Conservation (phyloP, 2,113 vertebrate species). For the Saimiri boliviensis region DNA sequence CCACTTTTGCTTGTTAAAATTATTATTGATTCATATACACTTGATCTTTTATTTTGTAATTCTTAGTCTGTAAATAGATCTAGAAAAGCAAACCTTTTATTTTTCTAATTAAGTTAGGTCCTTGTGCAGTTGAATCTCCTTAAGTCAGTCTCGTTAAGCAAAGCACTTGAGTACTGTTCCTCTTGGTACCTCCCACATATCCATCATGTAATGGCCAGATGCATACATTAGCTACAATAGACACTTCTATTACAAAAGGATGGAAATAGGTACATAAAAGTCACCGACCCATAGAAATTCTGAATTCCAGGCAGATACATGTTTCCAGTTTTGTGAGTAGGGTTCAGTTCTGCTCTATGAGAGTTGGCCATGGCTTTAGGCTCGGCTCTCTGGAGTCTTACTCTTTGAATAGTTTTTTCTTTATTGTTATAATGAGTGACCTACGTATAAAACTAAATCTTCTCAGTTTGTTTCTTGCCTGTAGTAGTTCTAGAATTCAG, state of each 20-base stretch:
- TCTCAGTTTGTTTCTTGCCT: neutral
- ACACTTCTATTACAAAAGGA: neutral
- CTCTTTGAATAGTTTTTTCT: neutral
- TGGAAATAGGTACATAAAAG: neutral
- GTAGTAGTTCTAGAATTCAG: neutral
- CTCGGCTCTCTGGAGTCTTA: neutral
- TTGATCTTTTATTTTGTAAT: neutral
- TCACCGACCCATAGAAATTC: neutral
- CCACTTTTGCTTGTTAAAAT: neutral
- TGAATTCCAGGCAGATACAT: neutral
- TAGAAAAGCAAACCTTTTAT: neutral
- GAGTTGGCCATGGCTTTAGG: neutral
- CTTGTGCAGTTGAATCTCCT: neutral
- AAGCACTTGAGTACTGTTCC: neutral
- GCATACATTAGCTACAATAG: neutral
- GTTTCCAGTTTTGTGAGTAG: neutral
- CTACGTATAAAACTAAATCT: neutral
- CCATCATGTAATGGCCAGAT: neutral
- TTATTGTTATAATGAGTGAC: neutral
- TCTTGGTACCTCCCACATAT: neutral
- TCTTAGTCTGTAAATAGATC: neutral
- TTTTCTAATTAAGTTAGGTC: neutral
- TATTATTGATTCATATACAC: neutral
- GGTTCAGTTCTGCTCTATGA: neutral
- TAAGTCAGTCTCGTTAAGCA: neutral